Conservation (phyloP, 2,113 vertebrate genomes). For the Eubucco bourcierii region DNA sequence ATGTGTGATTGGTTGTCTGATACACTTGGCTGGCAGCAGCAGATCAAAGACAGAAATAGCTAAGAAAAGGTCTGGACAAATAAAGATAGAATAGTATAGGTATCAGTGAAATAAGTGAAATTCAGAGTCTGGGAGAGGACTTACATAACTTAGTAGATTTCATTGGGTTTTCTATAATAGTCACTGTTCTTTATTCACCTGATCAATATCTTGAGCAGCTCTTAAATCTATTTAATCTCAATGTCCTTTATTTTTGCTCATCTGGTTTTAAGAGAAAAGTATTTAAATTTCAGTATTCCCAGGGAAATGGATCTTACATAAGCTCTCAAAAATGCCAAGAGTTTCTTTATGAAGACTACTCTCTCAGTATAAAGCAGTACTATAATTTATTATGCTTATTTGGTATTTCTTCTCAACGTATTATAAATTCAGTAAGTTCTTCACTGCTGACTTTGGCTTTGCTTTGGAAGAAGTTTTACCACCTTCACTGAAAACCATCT, state of each 20-base stretch:
- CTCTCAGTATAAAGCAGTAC: neutral
- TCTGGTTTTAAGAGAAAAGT: neutral
- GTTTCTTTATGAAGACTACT: neutral
- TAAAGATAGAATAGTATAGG: neutral
- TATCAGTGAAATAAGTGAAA: neutral
- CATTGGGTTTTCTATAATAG: neutral
- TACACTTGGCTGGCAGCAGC: neutral
- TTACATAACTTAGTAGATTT: neutral
- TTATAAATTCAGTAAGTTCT: constrained; percentile 17
- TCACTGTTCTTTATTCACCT: neutral
- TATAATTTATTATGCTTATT: neutral
- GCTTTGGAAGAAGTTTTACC: neutral
- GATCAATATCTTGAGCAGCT: neutral
- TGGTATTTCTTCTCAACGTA: neutral
- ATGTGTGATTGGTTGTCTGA: neutral
- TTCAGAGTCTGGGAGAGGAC: neutral
- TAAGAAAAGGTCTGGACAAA: neutral
- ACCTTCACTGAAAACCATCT: neutral
- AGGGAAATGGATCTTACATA: neutral
- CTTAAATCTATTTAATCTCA: neutral
- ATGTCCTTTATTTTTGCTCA: neutral
- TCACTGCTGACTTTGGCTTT: constrained; percentile 37
- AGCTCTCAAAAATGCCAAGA: neutral
- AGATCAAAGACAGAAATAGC: neutral
- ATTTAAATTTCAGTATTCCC: neutral